A percentile compares a stretch with the other conserved stretches of the same genome.
Conservation (phyloP, 2,113 vertebrate species). For the Okapia johnstoni region DNA sequence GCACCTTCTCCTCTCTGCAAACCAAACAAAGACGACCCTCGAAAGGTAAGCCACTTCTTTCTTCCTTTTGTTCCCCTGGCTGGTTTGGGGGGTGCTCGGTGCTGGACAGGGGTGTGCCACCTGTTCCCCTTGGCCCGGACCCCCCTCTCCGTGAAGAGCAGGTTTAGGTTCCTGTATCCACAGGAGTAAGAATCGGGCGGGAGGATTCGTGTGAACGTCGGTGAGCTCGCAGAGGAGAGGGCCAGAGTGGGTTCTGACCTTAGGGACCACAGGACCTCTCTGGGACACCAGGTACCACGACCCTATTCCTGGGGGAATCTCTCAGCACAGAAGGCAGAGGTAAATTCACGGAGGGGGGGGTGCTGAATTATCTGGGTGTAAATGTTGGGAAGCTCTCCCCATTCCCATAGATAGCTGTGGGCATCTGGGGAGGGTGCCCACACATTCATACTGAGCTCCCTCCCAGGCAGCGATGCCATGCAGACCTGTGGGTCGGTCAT, state of each 20-base stretch:
- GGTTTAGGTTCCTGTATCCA: neutral
- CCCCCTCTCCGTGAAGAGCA: neutral
- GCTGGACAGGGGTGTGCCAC: conserved; percentile 46
- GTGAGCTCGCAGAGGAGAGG: neutral
- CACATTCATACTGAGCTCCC: neutral
- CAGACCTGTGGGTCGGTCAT: neutral
- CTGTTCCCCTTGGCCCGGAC: conserved; percentile 51
- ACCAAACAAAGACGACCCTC: conserved; percentile 94
- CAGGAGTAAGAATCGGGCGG: neutral
- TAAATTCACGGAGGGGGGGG: conserved; percentile 13
- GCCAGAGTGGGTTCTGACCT: neutral
- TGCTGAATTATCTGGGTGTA: neutral
- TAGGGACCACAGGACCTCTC: neutral
- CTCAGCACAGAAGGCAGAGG: conserved; percentile 15
- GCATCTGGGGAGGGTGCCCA: neutral
- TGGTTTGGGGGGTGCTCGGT: conserved; percentile 39
- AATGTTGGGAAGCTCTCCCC: neutral
- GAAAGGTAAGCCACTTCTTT: conserved; percentile 87
- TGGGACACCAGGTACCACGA: neutral
- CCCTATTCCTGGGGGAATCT: conserved; percentile 28
- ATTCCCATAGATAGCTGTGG: neutral
- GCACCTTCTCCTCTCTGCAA: conserved; percentile 96
- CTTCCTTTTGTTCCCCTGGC: conserved; percentile 61
- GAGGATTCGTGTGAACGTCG: neutral
- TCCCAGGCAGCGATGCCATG: neutral